Evolutionary conservation across 2,888 invertebrate species (phyloP).

Genomic region (Phytoseiulus persimilis): DNA sequence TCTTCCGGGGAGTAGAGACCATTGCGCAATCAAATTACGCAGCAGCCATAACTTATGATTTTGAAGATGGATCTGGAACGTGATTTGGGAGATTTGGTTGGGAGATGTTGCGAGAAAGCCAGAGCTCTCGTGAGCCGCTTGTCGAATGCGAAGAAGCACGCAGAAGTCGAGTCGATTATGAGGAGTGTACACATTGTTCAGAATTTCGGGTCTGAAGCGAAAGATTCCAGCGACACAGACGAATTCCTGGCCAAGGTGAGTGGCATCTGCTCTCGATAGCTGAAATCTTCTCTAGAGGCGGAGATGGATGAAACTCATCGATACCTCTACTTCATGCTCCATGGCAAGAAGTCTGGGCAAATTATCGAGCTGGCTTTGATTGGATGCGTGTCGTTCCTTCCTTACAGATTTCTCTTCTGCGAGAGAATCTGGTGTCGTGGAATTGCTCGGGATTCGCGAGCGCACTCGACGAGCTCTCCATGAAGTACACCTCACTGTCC

Average conservation of each 20-base stretch:
- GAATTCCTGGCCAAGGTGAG: not conserved
- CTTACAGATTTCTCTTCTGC: not conserved
- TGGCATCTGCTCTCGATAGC: too few species aligned
- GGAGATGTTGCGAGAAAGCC: constrained; percentile 7
- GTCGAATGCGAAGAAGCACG: not conserved
- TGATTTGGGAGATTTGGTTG: constrained; percentile 24
- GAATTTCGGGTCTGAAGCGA: not conserved
- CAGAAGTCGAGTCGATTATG: not conserved
- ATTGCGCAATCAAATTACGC: too few species aligned
- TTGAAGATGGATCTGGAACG: constrained; percentile 56
- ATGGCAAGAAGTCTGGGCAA: too few species aligned
- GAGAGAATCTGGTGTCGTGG: not conserved
- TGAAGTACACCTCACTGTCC: constrained; percentile 44
- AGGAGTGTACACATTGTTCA: not conserved
- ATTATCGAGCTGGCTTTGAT: too few species aligned
- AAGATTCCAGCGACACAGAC: not conserved
- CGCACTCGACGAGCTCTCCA: constrained; percentile 43
- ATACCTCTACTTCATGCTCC: not conserved
- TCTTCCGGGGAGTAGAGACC: too few species aligned
- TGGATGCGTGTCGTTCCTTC: too few species aligned
- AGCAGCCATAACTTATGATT: constrained; percentile 51
- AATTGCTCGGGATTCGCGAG: not conserved
- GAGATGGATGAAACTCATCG: not conserved
- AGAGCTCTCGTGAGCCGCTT: not conserved
- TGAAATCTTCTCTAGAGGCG: too few species aligned